phyloP scores from a whole-genome alignment of 2,888 invertebrate species.

The Yponomeuta evonymella region DNA sequence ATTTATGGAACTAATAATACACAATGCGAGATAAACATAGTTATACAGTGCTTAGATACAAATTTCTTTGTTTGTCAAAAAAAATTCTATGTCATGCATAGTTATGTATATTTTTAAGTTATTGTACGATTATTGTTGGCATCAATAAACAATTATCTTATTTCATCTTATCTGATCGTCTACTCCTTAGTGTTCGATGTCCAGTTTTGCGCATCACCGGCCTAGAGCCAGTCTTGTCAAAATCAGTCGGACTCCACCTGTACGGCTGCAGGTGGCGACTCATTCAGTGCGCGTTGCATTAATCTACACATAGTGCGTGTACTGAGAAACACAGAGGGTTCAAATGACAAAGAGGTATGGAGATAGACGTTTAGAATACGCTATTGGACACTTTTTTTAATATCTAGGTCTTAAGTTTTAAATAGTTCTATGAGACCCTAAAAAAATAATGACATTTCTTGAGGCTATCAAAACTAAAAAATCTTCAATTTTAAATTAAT shows the following conservation, averaged over 20 bases:
- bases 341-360: neutral
- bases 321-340: neutral
- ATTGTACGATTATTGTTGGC: neutral
- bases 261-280: conserved; percentile 22
- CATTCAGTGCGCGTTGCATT: neutral
- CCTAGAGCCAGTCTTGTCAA: conserved; percentile 39
- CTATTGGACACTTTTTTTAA: no score
- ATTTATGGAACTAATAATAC: no score
- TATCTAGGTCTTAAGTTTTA: no score
- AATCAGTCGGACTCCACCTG: conserved; percentile 48
- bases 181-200: conserved; percentile 10
- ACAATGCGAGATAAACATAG: no score
- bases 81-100: no score
- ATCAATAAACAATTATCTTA: neutral
- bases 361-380: no score
- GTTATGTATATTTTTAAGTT: neutral
- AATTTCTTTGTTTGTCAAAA: no score
- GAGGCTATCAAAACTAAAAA: no score
- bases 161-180: neutral
- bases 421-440: no score
- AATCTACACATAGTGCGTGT: neutral
- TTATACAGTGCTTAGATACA: no score
- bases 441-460: no score
- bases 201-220: conserved; percentile 17
- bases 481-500: no score